Percentiles rank a stretch among this genome's conserved stretches.
Evolutionary conservation across 2,888 invertebrate genomes (phyloP).

Genomic region (Scotopteryx bipunctaria): DNA sequence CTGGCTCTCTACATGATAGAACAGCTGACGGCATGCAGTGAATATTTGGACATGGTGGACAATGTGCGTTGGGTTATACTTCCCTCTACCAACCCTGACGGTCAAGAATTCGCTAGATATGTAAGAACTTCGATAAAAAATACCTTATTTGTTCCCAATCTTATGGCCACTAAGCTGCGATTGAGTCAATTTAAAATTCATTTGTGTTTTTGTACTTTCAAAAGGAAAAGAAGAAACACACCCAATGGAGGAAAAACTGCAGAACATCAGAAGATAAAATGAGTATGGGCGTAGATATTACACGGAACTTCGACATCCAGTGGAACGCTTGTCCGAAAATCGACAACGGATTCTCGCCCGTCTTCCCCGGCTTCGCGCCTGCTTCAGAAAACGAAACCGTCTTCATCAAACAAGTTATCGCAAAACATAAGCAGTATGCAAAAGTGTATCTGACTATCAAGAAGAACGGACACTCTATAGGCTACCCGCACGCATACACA

Average conservation of each 20-base stretch:
- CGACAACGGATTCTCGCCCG: conserved; percentile 49
- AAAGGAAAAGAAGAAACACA: background rate
- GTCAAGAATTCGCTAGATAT: conserved; percentile 60
- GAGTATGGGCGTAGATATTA: conserved; percentile 64
- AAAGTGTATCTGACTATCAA: conserved; percentile 88
- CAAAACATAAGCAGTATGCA: conserved; percentile 68
- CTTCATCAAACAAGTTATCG: conserved; percentile 82
- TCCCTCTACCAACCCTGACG: conserved; percentile 70
- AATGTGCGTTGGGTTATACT: conserved; percentile 65
- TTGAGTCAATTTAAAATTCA: background rate
- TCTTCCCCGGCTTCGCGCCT: conserved; percentile 82
- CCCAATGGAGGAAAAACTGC: conserved; percentile 63
- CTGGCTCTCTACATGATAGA: conserved; percentile 63
- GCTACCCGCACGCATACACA: conserved; percentile 85
- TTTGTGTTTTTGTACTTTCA: background rate
- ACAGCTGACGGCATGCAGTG: conserved; percentile 65
- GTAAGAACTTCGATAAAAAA: conserved; percentile 45
- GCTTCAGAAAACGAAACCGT: conserved; percentile 86
- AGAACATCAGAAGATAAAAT: conserved; percentile 41
- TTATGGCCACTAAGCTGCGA: too few species aligned
- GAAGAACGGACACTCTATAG: conserved; percentile 86
- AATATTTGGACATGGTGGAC: conserved; percentile 53
- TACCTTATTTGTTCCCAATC: background rate
- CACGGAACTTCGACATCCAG: conserved; percentile 64
- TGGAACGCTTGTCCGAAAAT: conserved; percentile 54